phyloP scores from a whole-genome alignment of 2,888 invertebrate species.

The Chrysotoxum bicinctum region DNA sequence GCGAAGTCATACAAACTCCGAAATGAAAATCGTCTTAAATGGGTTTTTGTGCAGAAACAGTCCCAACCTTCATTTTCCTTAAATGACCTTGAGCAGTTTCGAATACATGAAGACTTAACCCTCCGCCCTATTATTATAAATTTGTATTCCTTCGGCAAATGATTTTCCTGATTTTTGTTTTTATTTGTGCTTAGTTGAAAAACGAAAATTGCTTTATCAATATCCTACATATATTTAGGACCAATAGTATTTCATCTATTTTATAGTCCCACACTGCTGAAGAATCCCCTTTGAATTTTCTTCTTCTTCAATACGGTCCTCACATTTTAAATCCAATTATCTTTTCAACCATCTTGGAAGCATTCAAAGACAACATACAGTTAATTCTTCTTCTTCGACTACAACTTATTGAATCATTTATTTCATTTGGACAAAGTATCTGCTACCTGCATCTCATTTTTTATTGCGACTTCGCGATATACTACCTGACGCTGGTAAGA shows the following conservation, averaged over 20 bases:
- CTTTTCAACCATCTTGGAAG: conserved; percentile 6
- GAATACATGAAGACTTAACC: too few relatives aligned
- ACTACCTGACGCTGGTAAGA: conserved; percentile 27
- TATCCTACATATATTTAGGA: background rate
- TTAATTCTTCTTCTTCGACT: background rate
- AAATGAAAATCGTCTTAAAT: too few relatives aligned
- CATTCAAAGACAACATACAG: conserved; percentile 1
- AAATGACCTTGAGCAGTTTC: too few relatives aligned
- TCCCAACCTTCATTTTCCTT: too few relatives aligned
- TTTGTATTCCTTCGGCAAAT: too few relatives aligned
- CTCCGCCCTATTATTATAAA: too few relatives aligned
- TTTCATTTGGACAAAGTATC: conserved; percentile 37
- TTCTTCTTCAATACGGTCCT: background rate
- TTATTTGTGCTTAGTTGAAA: too few relatives aligned
- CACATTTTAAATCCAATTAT: background rate
- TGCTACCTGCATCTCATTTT: conserved; percentile 39
- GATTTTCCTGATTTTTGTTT: too few relatives aligned
- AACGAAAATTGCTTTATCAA: background rate
- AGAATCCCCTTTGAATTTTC: background rate
- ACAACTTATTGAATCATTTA: conserved; percentile 38
- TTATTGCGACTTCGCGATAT: conserved; percentile 22
- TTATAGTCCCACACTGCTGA: background rate
- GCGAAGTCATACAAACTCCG: too few relatives aligned
- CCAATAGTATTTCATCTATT: background rate
- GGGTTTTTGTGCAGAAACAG: too few relatives aligned